phyloP scores from a whole-genome alignment of 1,140 invertebrate genomes.

The Kradibia gibbosae region DNA sequence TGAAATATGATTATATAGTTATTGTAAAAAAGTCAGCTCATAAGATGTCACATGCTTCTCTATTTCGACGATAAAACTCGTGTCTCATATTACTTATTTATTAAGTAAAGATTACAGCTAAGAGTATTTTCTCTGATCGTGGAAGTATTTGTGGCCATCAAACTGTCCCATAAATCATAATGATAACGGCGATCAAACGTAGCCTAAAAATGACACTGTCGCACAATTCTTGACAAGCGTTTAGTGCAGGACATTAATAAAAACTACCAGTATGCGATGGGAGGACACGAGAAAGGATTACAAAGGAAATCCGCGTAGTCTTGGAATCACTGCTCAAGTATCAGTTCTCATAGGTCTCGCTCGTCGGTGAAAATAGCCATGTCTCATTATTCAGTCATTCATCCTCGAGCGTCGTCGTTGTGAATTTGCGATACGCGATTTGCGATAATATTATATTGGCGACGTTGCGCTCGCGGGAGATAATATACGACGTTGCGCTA shows the following conservation, averaged over 20 bases:
- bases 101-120: too few relatives aligned
- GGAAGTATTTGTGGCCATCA: not conserved
- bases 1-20: too few relatives aligned
- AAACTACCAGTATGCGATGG: not conserved
- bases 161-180: not conserved
- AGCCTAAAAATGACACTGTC: slow-evolving; percentile 14
- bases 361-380: slow-evolving; percentile 18
- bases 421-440: slow-evolving; percentile 49
- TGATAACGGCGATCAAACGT: not conserved
- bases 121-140: too few relatives aligned
- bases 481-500: slow-evolving; percentile 45
- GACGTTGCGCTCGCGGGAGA: slow-evolving; percentile 34
- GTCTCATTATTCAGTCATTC: slow-evolving; percentile 46
- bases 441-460: slow-evolving; percentile 52
- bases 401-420: slow-evolving; percentile 41
- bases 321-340: not conserved
- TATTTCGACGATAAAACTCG: too few relatives aligned
- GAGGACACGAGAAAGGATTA: not conserved
- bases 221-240: not conserved
- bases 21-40: too few relatives aligned
- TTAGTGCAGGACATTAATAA: not conserved
- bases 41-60: too few relatives aligned
- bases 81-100: too few relatives aligned
- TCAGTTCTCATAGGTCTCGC: slow-evolving; percentile 26
- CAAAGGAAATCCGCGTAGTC: slow-evolving; percentile 38